These are phyloP conservation scores for Elysia crispata DNA, from an alignment of 2,888 invertebrate species.

Conservation along the genomic window DNA sequence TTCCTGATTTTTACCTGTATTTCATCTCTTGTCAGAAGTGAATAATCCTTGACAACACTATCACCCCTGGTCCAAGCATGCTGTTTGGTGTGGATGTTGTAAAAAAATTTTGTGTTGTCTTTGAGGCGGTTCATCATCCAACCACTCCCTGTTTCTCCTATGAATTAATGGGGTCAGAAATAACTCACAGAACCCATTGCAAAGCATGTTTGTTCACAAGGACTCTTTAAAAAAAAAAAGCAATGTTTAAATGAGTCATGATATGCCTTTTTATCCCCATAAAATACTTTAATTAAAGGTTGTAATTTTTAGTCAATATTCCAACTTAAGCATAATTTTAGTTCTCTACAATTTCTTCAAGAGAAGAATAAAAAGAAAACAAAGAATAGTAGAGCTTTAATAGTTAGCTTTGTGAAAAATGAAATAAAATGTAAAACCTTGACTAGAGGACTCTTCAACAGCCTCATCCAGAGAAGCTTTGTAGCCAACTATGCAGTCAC, in stretches of 20 bases:
- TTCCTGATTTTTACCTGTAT: constrained; percentile 64
- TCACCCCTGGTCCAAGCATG: constrained; percentile 71
- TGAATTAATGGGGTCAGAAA: not conserved
- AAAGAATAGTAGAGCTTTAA: too few species aligned
- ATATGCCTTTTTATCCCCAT: too few species aligned
- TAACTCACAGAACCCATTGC: too few species aligned
- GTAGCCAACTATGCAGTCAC: constrained; percentile 69
- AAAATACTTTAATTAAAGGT: too few species aligned
- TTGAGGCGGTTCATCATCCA: constrained; percentile 76
- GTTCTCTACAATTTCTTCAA: too few species aligned
- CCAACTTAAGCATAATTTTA: too few species aligned
- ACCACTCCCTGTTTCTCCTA: constrained; percentile 73
- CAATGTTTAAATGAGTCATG: too few species aligned
- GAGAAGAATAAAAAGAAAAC: too few species aligned
- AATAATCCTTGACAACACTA: constrained; percentile 71
- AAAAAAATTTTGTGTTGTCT: constrained; percentile 74
- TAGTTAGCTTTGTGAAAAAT: too few species aligned
- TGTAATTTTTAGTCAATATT: too few species aligned
- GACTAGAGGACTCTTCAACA: constrained; percentile 54
- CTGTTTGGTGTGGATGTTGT: constrained; percentile 69
- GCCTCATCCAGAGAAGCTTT: constrained; percentile 63
- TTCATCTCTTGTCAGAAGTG: constrained; percentile 74
- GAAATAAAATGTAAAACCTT: constrained; percentile 53
- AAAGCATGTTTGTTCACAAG: too few species aligned
- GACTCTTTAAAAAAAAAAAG: too few species aligned